Evolutionary conservation across 2,888 invertebrate genomes (phyloP).

Genomic region (Antheraea assamensis): DNA sequence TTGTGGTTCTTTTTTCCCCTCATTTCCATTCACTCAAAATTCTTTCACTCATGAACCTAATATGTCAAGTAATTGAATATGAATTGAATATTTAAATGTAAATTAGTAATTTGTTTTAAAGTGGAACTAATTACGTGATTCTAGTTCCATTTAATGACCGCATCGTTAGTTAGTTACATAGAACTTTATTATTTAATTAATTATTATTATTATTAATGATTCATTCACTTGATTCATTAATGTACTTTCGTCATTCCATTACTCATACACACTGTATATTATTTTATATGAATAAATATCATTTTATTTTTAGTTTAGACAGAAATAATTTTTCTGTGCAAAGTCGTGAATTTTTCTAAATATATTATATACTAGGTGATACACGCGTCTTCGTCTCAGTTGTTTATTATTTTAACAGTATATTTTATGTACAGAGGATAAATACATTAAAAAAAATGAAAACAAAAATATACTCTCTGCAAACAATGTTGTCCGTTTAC

Average conservation of each 20-base stretch:
- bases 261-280: neutral
- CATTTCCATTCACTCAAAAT: too few relatives aligned
- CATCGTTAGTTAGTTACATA: neutral
- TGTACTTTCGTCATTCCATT: neutral
- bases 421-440: too few relatives aligned
- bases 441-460: too few relatives aligned
- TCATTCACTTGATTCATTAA: neutral
- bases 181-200: constrained; percentile 4
- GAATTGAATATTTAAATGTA: neutral
- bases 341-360: neutral
- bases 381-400: too few relatives aligned
- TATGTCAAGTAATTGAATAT: too few relatives aligned
- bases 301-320: neutral
- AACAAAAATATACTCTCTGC: too few relatives aligned
- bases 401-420: too few relatives aligned
- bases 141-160: neutral
- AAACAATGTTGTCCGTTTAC: too few relatives aligned
- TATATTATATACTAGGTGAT: neutral
- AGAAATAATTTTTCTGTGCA: neutral
- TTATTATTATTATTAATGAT: neutral
- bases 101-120: constrained; percentile 1
- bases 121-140: neutral
- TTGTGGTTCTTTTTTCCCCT: too few relatives aligned
- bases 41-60: too few relatives aligned
- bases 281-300: neutral